Evolutionary conservation across 2,888 invertebrate genomes (phyloP).

Genomic region (Hyalella azteca): DNA sequence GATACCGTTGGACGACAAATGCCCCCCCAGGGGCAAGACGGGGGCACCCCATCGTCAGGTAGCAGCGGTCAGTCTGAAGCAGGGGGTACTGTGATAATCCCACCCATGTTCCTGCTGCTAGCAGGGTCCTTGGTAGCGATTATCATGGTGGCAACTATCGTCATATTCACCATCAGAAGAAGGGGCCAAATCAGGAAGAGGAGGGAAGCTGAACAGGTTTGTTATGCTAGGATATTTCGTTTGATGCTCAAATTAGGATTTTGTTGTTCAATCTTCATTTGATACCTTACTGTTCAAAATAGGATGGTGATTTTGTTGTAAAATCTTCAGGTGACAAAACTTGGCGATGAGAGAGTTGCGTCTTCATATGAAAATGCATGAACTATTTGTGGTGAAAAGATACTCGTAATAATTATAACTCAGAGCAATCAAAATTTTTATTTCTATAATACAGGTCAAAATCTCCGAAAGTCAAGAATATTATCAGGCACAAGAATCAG

Average conservation of each 20-base stretch:
- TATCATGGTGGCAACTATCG: conserved; percentile 42
- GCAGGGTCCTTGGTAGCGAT: conserved; percentile 44
- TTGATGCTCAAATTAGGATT: too few species aligned
- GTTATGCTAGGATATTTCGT: too few species aligned
- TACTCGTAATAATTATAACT: too few species aligned
- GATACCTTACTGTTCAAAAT: too few species aligned
- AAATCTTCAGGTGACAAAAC: too few species aligned
- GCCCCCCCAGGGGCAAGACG: neutral
- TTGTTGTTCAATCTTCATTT: too few species aligned
- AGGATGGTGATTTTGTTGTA: too few species aligned
- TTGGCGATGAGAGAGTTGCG: too few species aligned
- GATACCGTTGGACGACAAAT: neutral
- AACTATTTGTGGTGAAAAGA: too few species aligned
- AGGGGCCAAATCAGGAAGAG: conserved; percentile 39
- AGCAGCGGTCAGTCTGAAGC: neutral
- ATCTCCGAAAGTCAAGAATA: conserved; percentile 5
- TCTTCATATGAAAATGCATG: too few species aligned
- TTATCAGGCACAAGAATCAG: neutral
- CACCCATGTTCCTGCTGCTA: conserved; percentile 46
- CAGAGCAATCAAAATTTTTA: too few species aligned
- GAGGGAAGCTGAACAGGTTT: conserved; percentile 46
- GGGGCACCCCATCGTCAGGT: neutral
- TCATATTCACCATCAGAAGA: conserved; percentile 43
- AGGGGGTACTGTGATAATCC: conserved; percentile 18
- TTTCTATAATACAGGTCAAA: conserved; percentile 31